These are phyloP conservation scores for Oxytorus armatus DNA, from an alignment of 2,888 invertebrate species.

Conservation along the genomic window DNA sequence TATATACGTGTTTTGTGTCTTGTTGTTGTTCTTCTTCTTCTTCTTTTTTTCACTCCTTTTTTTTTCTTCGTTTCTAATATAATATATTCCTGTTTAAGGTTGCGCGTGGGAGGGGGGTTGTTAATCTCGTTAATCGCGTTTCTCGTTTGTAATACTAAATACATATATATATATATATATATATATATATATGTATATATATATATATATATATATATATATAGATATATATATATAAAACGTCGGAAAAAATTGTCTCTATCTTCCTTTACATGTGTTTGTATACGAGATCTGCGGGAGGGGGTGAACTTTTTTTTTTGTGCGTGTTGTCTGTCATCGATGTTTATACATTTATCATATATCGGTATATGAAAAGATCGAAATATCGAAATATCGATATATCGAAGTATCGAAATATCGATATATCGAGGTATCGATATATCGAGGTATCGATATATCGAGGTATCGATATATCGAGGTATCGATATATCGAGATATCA, in stretches of 20 bases:
- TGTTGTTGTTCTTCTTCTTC: slow-evolving; percentile 32
- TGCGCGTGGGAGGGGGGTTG: slow-evolving; percentile 56
- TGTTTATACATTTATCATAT: slow-evolving; percentile 37
- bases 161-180: slow-evolving; percentile 11
- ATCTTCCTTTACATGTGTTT: slow-evolving; percentile 15
- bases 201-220: slow-evolving; percentile 10
- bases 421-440: no score
- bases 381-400: slow-evolving; percentile 1
- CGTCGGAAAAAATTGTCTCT: neutral
- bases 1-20: slow-evolving; percentile 71
- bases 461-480: no score
- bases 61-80: slow-evolving; percentile 18
- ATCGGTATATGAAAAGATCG: slow-evolving; percentile 41
- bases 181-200: slow-evolving; percentile 1
- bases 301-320: slow-evolving; percentile 58
- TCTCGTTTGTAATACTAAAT: slow-evolving; percentile 36
- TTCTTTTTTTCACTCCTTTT: slow-evolving; percentile 18
- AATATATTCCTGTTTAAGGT: slow-evolving; percentile 38
- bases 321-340: slow-evolving; percentile 63
- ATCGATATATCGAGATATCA: no score
- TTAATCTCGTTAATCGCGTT: slow-evolving; percentile 17
- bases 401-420: slow-evolving; percentile 11
- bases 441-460: no score
- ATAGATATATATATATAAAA: slow-evolving; percentile 7
- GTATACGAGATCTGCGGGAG: slow-evolving; percentile 54